Evolutionary conservation across 1,140 invertebrate genomes (phyloP), one percentile per base, ranked within the genome.

Genomic region (Drosophila mayri): DNA sequence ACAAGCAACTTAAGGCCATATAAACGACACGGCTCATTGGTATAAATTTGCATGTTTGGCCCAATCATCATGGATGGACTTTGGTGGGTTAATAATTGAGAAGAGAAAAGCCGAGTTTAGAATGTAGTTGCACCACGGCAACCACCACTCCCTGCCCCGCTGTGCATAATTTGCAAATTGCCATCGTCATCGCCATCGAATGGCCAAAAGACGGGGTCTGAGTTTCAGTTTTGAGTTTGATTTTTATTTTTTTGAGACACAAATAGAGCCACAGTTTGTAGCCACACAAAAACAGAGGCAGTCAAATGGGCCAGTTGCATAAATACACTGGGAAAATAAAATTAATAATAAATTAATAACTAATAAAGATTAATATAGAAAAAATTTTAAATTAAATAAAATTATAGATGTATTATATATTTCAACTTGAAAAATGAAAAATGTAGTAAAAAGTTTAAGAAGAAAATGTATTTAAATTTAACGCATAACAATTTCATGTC

Each of bases 121-220:
- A 88, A 88, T 88, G 80, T 88, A 67, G 85, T 84, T 90, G 85
- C 80, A 67, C 66, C 79, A 79, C 75, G 40, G 59, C 50, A 52
- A 52, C 30, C 12, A 35, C 79, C 76, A 62, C 76, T 54, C 76
- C 43, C 30, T 38, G 30, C 38, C 43, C 82, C 68, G 49, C 68
- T 71, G 67, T 52, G 67, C 65, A 88, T 84, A 88, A 88, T 84
- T 90, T 88, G 84, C 84, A 88, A 87, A 87, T 87, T 87, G 61
- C 52, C 77, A 22, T 66, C 70, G 66, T 71, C 79, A 70, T 64
- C 73, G 64, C 61, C 78, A 66, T 61, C 54, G 50, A 72, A 59
- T 49, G 68, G 67, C 52, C 66, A 47, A 72, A 49, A 71, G 52
- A 72, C 68, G 41, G 54, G 70, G 44, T 22, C 44, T 49, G 44